These are phyloP conservation scores for Origma solitaria DNA, from an alignment of 2,113 vertebrate species.

Conservation along the genomic window DNA sequence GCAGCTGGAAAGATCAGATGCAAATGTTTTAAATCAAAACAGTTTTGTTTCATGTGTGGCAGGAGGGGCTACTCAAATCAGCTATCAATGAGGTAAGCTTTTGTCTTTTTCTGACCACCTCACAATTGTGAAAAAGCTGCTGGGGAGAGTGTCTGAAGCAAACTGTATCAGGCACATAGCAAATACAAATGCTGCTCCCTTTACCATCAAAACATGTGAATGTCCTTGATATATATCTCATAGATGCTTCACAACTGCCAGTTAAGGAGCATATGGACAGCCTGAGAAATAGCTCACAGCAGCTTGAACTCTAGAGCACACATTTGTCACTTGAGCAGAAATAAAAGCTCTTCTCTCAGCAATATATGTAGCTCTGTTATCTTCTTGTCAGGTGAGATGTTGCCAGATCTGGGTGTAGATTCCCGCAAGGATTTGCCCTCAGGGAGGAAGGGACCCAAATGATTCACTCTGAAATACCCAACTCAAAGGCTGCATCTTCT, in stretches of 20 bases:
- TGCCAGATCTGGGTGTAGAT: not conserved
- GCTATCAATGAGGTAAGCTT: not conserved
- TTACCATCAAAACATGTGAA: not conserved
- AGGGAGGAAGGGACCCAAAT: not conserved
- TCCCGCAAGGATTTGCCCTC: not conserved
- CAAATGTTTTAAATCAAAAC: not conserved
- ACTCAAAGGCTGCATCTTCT: not conserved
- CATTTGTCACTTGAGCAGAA: conserved; percentile 3
- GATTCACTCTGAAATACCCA: not conserved
- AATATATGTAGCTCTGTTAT: not conserved
- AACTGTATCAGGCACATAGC: not conserved
- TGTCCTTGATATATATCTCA: not conserved
- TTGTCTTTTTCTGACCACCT: not conserved
- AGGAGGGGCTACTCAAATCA: not conserved
- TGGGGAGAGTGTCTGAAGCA: not conserved
- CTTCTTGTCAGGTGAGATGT: not conserved
- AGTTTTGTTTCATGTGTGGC: not conserved
- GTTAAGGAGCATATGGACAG: not conserved
- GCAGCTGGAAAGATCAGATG: not conserved
- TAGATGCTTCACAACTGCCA: not conserved
- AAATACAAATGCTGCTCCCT: not conserved
- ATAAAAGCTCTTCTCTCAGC: not conserved
- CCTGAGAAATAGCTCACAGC: not conserved
- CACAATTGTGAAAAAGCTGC: not conserved
- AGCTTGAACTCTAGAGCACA: not conserved